Evolutionary conservation across 1,140 invertebrate genomes (phyloP).

Genomic region (Eueides isabella): DNA sequence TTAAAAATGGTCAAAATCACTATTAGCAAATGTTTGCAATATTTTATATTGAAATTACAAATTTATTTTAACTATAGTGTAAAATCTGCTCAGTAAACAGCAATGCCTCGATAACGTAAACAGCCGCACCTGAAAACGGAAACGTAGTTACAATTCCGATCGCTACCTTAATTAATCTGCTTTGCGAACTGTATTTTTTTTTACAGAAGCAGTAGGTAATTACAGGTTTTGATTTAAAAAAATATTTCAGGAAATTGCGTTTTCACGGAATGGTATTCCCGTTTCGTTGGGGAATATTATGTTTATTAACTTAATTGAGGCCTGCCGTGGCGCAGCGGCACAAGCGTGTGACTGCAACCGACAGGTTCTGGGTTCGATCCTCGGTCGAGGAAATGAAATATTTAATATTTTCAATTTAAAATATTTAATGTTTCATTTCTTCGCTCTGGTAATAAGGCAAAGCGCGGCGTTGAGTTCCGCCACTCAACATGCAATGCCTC

Average conservation of each 20-base stretch:
- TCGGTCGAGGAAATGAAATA: too few relatives aligned
- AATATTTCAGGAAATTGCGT: neutral
- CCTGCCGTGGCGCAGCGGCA: too few relatives aligned
- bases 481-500: too few relatives aligned
- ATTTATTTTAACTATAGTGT: neutral
- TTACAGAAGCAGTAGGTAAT: neutral
- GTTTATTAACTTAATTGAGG: too few relatives aligned
- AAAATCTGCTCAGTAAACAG: neutral
- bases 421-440: too few relatives aligned
- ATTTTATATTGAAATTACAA: neutral
- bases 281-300: neutral
- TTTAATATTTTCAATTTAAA: too few relatives aligned
- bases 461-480: too few relatives aligned
- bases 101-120: neutral
- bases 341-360: too few relatives aligned
- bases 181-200: neutral
- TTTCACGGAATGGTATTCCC: neutral
- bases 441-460: too few relatives aligned
- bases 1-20: too few relatives aligned
- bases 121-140: neutral
- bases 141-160: constrained; percentile 14
- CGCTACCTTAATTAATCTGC: constrained; percentile 21
- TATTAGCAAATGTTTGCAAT: too few relatives aligned
- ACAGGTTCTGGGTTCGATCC: too few relatives aligned
- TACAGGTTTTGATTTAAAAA: constrained; percentile 5